Percentiles rank a stretch among this genome's conserved stretches.
Conservation (phyloP, 2,797 vertebrate species). For the Gallirallus australis region DNA sequence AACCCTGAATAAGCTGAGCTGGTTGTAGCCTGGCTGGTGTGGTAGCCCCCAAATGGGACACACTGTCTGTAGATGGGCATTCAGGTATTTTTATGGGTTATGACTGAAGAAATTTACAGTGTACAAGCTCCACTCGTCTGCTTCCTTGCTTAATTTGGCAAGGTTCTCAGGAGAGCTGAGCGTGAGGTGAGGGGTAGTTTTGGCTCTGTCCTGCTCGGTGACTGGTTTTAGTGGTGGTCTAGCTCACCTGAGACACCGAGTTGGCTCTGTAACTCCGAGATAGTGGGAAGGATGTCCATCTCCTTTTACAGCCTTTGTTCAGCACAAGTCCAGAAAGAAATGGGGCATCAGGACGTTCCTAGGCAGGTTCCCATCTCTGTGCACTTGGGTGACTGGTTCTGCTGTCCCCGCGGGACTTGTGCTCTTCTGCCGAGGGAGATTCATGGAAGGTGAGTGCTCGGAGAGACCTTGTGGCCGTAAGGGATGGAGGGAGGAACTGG, state of each 20-base stretch:
- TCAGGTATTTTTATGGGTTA: conserved; percentile 51
- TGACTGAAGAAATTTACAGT: conserved; percentile 2
- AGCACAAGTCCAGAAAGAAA: background rate
- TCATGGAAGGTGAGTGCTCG: background rate
- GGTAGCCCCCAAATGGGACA: background rate
- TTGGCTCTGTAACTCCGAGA: rapidly evolving
- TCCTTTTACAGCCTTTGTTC: background rate
- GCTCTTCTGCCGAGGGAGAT: background rate
- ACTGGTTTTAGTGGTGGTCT: background rate
- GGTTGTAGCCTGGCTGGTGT: background rate
- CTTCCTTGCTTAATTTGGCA: conserved; percentile 58
- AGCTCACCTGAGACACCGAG: background rate
- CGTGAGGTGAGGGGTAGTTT: background rate
- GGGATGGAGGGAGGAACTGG: background rate
- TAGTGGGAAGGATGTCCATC: background rate
- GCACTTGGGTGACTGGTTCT: background rate
- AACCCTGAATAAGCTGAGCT: background rate
- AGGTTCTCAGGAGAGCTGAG: background rate
- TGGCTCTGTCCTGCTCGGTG: background rate
- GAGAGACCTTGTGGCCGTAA: background rate
- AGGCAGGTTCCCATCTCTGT: background rate
- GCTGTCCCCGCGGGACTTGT: background rate
- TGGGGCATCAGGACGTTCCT: background rate
- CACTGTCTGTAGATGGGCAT: background rate
- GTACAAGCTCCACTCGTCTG: background rate